phyloP scores from a whole-genome alignment of 2,888 invertebrate genomes.

The Volucella inflata region DNA sequence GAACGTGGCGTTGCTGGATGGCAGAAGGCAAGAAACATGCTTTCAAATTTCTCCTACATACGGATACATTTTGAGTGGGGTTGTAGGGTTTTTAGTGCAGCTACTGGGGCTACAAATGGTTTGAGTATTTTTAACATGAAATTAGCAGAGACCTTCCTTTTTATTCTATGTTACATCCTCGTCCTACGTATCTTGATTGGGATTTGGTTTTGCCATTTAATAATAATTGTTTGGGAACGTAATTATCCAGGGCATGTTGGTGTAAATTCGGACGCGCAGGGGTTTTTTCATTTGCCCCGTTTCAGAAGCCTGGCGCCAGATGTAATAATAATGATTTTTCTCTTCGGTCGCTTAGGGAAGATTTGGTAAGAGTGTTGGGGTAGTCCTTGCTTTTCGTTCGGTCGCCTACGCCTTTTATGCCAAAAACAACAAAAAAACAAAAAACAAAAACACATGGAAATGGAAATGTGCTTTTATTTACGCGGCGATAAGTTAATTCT shows the following conservation, averaged over 20 bases:
- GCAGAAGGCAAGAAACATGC: background rate
- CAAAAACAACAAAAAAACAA: no score
- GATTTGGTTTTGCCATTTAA: slow-evolving; percentile 26
- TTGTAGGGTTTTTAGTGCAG: no score
- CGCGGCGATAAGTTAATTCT: background rate
- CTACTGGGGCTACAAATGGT: background rate
- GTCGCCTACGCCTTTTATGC: slow-evolving; percentile 19
- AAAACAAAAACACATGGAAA: background rate
- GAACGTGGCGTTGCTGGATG: slow-evolving; percentile 8
- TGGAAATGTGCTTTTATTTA: slow-evolving; percentile 9
- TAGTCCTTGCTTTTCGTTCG: slow-evolving; percentile 46
- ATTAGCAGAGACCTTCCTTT: slow-evolving; percentile 8
- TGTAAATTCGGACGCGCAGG: background rate
- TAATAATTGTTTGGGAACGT: slow-evolving; percentile 46
- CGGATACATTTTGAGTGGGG: background rate
- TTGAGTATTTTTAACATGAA: slow-evolving; percentile 8
- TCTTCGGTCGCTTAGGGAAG: background rate
- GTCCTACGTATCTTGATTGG: background rate
- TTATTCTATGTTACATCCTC: background rate
- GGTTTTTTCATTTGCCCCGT: background rate
- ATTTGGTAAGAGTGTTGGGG: slow-evolving; percentile 41
- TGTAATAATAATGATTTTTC: slow-evolving; percentile 53
- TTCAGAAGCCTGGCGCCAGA: slow-evolving; percentile 63
- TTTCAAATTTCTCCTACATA: background rate
- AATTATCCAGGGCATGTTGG: slow-evolving; percentile 34